phyloP scores from a whole-genome alignment of 2,113 vertebrate species.

The Corynorhinus townsendii region DNA sequence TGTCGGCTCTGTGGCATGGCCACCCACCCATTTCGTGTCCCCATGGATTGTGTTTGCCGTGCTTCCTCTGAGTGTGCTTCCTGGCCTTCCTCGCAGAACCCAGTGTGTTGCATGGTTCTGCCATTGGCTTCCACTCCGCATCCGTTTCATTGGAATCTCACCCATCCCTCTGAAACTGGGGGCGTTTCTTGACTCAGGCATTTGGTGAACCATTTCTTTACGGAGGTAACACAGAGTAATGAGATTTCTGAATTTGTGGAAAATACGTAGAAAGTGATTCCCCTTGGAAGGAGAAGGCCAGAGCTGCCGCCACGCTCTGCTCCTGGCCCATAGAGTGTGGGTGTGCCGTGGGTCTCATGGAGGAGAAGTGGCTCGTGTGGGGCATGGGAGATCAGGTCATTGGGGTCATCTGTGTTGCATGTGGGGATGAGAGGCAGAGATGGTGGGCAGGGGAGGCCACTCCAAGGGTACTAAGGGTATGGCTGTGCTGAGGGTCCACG shows the following conservation, averaged over 20 bases:
- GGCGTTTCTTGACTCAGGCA: background rate
- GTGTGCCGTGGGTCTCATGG: accelerated
- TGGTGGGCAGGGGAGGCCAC: accelerated
- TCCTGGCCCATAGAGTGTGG: accelerated
- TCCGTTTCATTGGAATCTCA: accelerated
- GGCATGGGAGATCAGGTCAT: accelerated
- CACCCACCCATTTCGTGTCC: accelerated
- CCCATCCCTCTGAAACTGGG: accelerated
- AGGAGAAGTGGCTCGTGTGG: accelerated
- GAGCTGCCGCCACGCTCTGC: accelerated
- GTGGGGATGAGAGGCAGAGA: background rate
- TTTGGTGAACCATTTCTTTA: background rate
- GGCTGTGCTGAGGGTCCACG: background rate
- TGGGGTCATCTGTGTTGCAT: accelerated
- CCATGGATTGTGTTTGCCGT: accelerated
- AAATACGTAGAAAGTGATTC: accelerated
- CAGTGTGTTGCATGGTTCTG: accelerated
- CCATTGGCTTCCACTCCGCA: accelerated
- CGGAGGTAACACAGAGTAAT: background rate
- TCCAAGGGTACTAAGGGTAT: accelerated
- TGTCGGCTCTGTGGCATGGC: accelerated
- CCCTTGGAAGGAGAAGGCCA: background rate
- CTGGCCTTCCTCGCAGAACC: accelerated
- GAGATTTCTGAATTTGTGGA: background rate
- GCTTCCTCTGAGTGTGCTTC: accelerated